Evolutionary conservation across 2,888 invertebrate genomes (phyloP), one percentile per base, ranked within the genome.

Genomic region (Plebejus anna): DNA sequence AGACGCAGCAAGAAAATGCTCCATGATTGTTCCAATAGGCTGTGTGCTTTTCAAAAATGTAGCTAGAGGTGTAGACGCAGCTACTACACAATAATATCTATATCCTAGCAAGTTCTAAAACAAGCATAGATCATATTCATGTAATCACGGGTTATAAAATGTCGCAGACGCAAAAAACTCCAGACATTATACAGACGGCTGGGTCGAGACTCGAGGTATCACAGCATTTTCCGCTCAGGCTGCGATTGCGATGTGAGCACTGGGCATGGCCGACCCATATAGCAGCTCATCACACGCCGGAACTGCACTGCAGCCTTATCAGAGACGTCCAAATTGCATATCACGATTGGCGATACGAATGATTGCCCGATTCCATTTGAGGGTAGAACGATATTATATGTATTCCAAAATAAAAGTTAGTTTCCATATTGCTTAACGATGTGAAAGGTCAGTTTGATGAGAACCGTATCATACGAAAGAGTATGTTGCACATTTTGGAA

Each of bases 221-320:
- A 66, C 22, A 22, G 66, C 13, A 66, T 66, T 66, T 66, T 32
- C 66, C 66, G 36, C 66, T 32, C 32, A 66, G 32, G 61, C 61
- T 32, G 61, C 32, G 66, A 66, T 66, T 36, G 32, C 66, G 66
- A 66, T 36, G 66, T 66, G 66, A 32, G 28, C 66, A 61, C 9
- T 28, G 28, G 61, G 11, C 61, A 59, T 59, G n/a, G 59, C 28
- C 61, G 13, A 66, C 66, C 66, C 32, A 66, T 32, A 66, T 66
- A 13, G 2, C 4, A 66, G 11, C 61, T 66, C 61, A 66, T 66
- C 61, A 61, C 61, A 61, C 61, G 61, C 61, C 61, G 61, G 28
- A 61, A 61, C 28, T 61, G 11, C 59, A 22, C 22, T 3, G 28
- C n/a, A n/a, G 22, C 61, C 61, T 61, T 9, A 66, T 66, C 66